phyloP scores from a whole-genome alignment of 2,888 invertebrate species.

The Erannis defoliaria region DNA sequence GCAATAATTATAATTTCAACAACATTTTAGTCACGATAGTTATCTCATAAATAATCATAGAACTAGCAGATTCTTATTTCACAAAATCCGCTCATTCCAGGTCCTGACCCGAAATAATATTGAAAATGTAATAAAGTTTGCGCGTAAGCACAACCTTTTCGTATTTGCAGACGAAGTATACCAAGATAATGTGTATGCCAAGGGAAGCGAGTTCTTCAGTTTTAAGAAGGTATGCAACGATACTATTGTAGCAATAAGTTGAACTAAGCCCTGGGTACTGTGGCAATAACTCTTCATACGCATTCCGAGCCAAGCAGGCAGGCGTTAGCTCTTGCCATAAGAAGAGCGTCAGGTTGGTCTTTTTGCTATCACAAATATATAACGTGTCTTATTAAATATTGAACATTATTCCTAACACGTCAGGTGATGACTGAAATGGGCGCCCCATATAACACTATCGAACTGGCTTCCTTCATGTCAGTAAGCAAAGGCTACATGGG shows the following conservation, averaged over 20 bases:
- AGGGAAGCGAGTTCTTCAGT: slow-evolving; percentile 95
- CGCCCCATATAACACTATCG: slow-evolving; percentile 92
- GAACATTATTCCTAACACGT: background rate
- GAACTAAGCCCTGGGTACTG: too few species aligned
- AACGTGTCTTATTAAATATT: background rate
- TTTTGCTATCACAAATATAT: too few species aligned
- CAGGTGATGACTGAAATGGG: slow-evolving; percentile 96
- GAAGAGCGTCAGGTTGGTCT: background rate
- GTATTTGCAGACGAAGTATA: slow-evolving; percentile 98
- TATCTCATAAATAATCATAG: too few species aligned
- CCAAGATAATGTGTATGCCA: slow-evolving; percentile 98
- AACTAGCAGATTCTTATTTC: too few species aligned
- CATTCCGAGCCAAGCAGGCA: too few species aligned
- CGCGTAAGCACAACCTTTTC: slow-evolving; percentile 93
- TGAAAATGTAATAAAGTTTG: slow-evolving; percentile 96
- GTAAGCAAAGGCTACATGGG: slow-evolving; percentile 98
- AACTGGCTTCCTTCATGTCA: slow-evolving; percentile 98
- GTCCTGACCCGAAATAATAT: slow-evolving; percentile 97
- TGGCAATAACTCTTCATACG: too few species aligned
- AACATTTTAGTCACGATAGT: too few species aligned
- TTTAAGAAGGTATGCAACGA: slow-evolving; percentile 93
- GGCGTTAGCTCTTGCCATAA: too few species aligned
- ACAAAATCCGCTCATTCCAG: slow-evolving; percentile 58
- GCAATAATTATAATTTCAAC: too few species aligned
- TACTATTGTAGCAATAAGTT: too few species aligned